Conservation (phyloP, 1,140 invertebrate species). For the Aphelenchoides avenae region DNA sequence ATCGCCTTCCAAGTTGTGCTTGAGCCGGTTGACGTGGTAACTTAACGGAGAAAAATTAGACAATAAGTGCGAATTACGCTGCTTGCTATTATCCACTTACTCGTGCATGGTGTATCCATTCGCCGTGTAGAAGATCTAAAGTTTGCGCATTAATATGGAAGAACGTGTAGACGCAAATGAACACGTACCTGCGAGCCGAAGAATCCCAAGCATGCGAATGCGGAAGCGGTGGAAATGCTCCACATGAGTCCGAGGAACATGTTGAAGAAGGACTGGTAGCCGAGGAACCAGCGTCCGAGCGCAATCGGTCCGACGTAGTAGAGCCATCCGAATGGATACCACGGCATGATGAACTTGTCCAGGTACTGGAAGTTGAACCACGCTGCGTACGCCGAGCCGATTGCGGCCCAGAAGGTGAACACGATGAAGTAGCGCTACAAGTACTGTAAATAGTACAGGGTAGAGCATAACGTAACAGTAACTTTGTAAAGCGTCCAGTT, state of each 20-base stretch:
- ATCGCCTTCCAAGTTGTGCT: no score
- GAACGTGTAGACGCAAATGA: neutral
- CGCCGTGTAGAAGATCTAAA: slow-evolving; percentile 42
- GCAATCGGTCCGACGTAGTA: slow-evolving; percentile 34
- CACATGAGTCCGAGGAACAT: slow-evolving; percentile 30
- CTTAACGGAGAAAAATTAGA: no score
- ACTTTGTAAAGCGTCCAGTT: no score
- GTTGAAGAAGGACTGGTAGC: slow-evolving; percentile 33
- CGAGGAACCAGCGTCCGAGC: slow-evolving; percentile 34
- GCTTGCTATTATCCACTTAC: no score
- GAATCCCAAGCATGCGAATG: slow-evolving; percentile 36
- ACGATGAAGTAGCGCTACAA: slow-evolving; percentile 47
- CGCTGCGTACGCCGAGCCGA: slow-evolving; percentile 33
- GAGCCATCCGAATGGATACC: slow-evolving; percentile 41
- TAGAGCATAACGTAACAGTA: no score
- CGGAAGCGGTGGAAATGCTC: slow-evolving; percentile 18
- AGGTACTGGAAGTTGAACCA: slow-evolving; percentile 32
- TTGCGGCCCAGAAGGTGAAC: slow-evolving; percentile 40
- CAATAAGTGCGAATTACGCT: no score
- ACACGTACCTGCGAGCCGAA: slow-evolving; percentile 34
- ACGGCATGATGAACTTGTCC: slow-evolving; percentile 23
- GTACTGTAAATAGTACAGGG: neutral
- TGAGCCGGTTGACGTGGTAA: no score
- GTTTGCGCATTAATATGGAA: slow-evolving; percentile 5
- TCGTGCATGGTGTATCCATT: slow-evolving; percentile 48